Base-by-base conservation (phyloP, 2,888 invertebrate species). In the Drepanosiphum platanoidis region DNA sequence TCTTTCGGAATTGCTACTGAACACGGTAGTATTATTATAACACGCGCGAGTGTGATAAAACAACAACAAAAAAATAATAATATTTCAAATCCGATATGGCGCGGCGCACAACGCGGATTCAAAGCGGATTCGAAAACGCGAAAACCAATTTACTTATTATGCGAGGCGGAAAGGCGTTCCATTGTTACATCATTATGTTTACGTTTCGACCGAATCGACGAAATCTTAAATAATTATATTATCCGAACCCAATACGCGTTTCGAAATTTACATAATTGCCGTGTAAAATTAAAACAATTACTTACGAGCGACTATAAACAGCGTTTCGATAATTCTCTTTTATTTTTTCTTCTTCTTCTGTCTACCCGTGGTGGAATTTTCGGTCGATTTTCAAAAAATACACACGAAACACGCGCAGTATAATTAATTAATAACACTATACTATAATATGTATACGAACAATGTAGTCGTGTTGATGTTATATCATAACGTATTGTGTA, bases 171-270 rank as follows among this genome's bases (percentile, higher is more conserved):
- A 13, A 11, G 52, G 22, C 1, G 18, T 30, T 30, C 32, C 22
- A 46, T 30, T 30, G 42, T 22, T 46, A n/a, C n/a, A n/a, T n/a
- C n/a, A 42, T 42, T 52, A 3, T 52, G 13, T 72, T 46, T 72
- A 46, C 22, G 30, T 74, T 46, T 30, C 46, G 22, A 46, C 30
- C 30, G 32, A 27, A 72, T 74, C 46, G 46, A 46, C 39, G 22
- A 46, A 46, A 74, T 32, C 11, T 74, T 71, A 15, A 32, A 46
- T 27, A n/a, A 74, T 74, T 46, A 2, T 71, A 71, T 39, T 39
- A 39, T 27, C 1, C 32, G 27, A 42, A 3, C 18, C 32, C 22
- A 32, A 46, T 46, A 46, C 18, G 32, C 30, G 11, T 74, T 74
- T 32, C 8, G 32, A 46, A 74, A 74, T 74, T 46, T 32, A 30